Conservation (phyloP, 92 coral and sea anemone species). For the Actinostola sp. region DNA sequence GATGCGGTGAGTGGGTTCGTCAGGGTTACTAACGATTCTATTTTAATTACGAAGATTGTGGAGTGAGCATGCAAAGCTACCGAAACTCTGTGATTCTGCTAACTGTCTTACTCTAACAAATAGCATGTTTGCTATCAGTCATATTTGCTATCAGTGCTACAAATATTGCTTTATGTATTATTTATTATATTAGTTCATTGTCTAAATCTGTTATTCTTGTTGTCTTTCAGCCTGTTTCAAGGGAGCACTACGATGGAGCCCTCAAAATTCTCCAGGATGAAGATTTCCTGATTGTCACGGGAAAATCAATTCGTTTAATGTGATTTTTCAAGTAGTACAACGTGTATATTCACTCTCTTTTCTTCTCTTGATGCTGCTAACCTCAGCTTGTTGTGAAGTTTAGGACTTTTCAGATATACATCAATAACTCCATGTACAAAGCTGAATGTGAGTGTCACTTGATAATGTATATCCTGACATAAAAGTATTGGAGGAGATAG, state of each 20-base stretch:
- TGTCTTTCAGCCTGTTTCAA: slow-evolving; percentile 80
- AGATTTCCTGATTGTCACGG: slow-evolving; percentile 94
- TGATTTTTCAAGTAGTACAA: slow-evolving; percentile 3
- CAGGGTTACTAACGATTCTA: neutral
- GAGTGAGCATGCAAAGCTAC: too few relatives aligned
- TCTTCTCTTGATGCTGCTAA: neutral
- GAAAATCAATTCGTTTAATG: slow-evolving; percentile 90
- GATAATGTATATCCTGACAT: too few relatives aligned
- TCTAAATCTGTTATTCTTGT: neutral
- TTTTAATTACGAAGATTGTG: neutral
- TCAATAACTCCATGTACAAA: too few relatives aligned
- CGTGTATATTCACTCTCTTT: neutral
- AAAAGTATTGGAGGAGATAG: too few relatives aligned
- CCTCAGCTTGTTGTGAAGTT: neutral
- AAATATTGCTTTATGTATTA: neutral
- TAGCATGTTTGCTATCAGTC: too few relatives aligned
- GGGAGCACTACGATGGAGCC: slow-evolving; percentile 98
- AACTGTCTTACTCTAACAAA: too few relatives aligned
- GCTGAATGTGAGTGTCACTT: too few relatives aligned
- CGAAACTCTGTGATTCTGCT: too few relatives aligned
- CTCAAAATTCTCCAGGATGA: slow-evolving; percentile 92
- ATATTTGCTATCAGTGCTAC: too few relatives aligned
- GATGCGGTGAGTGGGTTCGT: slow-evolving; percentile 73
- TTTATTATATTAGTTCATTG: neutral
- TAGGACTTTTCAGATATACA: too few relatives aligned